Percentiles rank a stretch among this genome's conserved stretches.
phyloP scores from a whole-genome alignment of 2,113 vertebrate species.

The Mobula hypostoma region DNA sequence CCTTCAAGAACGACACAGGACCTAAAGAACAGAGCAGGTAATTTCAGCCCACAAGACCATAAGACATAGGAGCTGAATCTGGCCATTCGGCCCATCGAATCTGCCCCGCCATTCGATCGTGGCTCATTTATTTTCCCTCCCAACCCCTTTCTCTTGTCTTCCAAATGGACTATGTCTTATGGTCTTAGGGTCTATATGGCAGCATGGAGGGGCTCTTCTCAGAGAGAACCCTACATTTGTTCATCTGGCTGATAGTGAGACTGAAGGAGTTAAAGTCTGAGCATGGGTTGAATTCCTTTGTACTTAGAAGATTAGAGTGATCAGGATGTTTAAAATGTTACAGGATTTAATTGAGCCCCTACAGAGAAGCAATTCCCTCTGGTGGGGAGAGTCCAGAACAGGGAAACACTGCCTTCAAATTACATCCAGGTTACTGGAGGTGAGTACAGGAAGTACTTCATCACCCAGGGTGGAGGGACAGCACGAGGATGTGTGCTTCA shows the following conservation, averaged over 20 bases:
- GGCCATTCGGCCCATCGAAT: too few relatives aligned
- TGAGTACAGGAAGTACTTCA: neutral
- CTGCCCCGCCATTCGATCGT: too few relatives aligned
- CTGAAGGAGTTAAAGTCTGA: neutral
- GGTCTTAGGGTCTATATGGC: neutral
- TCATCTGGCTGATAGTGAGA: neutral
- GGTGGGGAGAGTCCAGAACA: neutral
- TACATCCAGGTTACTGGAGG: neutral
- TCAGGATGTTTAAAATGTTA: too few relatives aligned
- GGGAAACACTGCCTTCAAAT: neutral
- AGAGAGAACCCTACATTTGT: neutral
- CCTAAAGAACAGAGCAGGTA: too few relatives aligned
- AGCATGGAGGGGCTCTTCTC: neutral
- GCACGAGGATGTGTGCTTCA: too few relatives aligned
- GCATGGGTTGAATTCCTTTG: neutral
- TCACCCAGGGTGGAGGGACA: neutral
- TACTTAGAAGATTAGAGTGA: neutral
- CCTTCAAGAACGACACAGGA: too few relatives aligned
- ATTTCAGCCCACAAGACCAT: too few relatives aligned
- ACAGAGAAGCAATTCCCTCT: neutral
- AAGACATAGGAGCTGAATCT: too few relatives aligned
- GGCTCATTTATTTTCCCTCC: too few relatives aligned
- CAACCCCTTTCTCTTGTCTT: too few relatives aligned
- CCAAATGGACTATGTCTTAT: too few relatives aligned
- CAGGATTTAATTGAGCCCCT: neutral